Percentiles rank a stretch among this genome's conserved stretches.
These are phyloP conservation scores for Anthophora plumipes DNA, from an alignment of 2,888 invertebrate genomes.

Conservation along the genomic window DNA sequence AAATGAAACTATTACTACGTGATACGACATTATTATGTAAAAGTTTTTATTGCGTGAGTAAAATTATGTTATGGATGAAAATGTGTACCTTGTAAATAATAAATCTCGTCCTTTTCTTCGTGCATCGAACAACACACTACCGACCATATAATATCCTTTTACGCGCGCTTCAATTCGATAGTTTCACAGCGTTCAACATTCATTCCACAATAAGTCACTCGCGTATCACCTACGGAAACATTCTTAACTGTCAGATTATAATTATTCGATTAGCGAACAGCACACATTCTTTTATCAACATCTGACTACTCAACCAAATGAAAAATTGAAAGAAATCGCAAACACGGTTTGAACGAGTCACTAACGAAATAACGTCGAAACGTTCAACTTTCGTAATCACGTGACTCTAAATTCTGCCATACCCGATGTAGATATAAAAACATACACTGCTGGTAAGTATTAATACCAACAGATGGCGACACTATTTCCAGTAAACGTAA, in stretches of 20 bases:
- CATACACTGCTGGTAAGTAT: background rate
- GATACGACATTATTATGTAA: conserved; percentile 75
- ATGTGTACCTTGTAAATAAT: conserved; percentile 66
- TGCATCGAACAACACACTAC: conserved; percentile 53
- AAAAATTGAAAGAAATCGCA: background rate
- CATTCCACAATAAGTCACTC: background rate
- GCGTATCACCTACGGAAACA: background rate
- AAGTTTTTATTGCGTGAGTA: conserved; percentile 78
- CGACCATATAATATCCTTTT: conserved; percentile 23
- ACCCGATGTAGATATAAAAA: background rate
- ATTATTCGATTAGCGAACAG: background rate
- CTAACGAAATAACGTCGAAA: background rate
- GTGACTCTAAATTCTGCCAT: conserved; percentile 4
- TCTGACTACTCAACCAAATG: background rate
- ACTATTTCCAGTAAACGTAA: background rate
- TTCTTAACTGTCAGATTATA: background rate
- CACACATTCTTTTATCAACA: background rate
- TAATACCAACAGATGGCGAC: conserved; percentile 2
- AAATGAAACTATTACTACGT: conserved; percentile 71
- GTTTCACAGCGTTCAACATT: background rate
- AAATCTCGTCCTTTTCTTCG: conserved; percentile 68
- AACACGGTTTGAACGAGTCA: background rate
- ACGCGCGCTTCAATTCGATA: background rate
- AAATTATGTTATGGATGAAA: conserved; percentile 76
- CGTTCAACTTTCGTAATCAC: background rate